Evolutionary conservation across 2,888 invertebrate species (phyloP).

Genomic region (Hemaris fuciformis): DNA sequence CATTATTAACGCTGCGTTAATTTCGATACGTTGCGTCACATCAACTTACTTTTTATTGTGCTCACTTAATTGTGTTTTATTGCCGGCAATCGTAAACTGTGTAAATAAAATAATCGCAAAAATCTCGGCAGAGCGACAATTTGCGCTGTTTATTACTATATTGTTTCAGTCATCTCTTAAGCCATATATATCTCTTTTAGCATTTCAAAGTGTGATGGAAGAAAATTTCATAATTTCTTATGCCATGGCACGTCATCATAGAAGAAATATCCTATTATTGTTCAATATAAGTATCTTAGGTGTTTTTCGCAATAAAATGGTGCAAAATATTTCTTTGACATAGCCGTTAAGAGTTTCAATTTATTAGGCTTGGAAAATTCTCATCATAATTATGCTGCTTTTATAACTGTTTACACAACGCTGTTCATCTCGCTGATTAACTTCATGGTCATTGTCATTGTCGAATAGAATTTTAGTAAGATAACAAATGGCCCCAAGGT

Average conservation of each 20-base stretch:
- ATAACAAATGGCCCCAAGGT: constrained; percentile 26
- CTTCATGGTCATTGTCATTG: constrained; percentile 34
- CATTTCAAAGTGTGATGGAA: too few species aligned
- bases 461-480: constrained; percentile 18
- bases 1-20: constrained; percentile 50
- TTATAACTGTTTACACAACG: neutral
- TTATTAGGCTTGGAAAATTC: neutral
- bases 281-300: too few species aligned
- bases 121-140: constrained; percentile 29
- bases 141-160: neutral
- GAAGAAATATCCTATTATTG: too few species aligned
- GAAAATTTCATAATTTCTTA: too few species aligned
- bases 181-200: too few species aligned
- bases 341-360: too few species aligned
- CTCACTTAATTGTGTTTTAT: constrained; percentile 46
- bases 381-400: neutral
- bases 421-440: constrained; percentile 7
- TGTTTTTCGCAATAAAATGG: too few species aligned
- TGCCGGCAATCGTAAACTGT: constrained; percentile 48
- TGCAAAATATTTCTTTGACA: too few species aligned
- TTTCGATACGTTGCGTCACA: constrained; percentile 45
- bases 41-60: constrained; percentile 37
- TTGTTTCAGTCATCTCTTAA: neutral
- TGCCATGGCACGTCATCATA: too few species aligned
- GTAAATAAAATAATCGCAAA: constrained; percentile 39